A percentile compares a stretch with the other conserved stretches of the same genome.
phyloP scores from a whole-genome alignment of 2,113 vertebrate genomes.

The Rattus norvegicus region DNA sequence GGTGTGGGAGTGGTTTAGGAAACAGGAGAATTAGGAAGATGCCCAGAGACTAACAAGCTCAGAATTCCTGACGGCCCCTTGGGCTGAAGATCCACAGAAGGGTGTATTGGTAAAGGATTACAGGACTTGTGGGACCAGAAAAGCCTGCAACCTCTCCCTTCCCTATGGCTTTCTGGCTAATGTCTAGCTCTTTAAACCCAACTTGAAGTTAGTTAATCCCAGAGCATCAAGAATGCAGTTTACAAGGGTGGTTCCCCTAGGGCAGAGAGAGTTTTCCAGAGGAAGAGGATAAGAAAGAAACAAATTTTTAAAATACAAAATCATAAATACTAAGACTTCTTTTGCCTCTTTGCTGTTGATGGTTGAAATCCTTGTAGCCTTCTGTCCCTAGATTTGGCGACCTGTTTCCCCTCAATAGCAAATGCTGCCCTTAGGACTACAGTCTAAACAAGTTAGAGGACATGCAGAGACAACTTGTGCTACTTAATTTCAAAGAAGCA shows the following conservation, averaged over 20 bases:
- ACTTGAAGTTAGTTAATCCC: not conserved
- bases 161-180: not conserved
- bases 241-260: not conserved
- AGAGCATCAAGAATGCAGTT: not conserved
- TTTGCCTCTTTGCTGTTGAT: not conserved
- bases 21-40: not conserved
- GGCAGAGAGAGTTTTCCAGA: not conserved
- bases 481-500: constrained; percentile 67
- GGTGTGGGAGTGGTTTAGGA: not conserved
- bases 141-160: not conserved
- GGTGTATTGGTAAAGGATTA: no score
- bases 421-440: constrained; percentile 35
- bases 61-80: not conserved
- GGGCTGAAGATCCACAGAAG: not conserved
- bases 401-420: not conserved
- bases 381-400: not conserved
- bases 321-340: not conserved
- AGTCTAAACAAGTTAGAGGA: constrained; percentile 40
- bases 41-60: not conserved
- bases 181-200: not conserved
- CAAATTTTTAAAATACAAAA: not conserved
- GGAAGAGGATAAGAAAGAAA: not conserved
- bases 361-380: not conserved
- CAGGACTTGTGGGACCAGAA: not conserved
- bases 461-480: constrained; percentile 56